Evolutionary conservation across 2,888 invertebrate genomes (phyloP), one percentile per base, ranked within the genome.

Genomic region (Elysia crispata): DNA sequence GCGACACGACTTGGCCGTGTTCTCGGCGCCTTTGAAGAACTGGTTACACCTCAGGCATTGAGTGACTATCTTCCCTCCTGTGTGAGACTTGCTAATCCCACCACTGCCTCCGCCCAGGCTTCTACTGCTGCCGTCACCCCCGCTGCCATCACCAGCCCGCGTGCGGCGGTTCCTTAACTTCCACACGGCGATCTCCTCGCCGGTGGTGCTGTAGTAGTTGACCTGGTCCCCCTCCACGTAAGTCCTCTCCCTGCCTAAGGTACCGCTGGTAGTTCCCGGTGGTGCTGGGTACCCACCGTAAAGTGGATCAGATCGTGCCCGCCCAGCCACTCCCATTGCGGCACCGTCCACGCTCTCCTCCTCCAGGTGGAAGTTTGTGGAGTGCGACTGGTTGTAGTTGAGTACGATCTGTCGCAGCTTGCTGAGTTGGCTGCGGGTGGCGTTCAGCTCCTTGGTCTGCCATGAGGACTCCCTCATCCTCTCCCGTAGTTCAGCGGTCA

Each of bases 21-120:
- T 89, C 75, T 89, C 89, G 6, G 81, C 77, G 0, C 84, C 85
- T 60, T 86, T 86, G 78, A 88, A 89, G 69, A 89, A 81, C 73
- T 84, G 83, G 73, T 89, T 87, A 77, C 89, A 89, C 23, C 89
- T 77, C 28, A 89, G 77, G 80, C 89, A 89, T 77, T 89, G 86
- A n/a, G 86, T 85, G 5, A 89, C 86, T 1, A 30, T 31, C 25
- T 25, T 33, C 50, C 79, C 69, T 30, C 60, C 60, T 28, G 67
- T 69, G 20, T 83, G 20, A 15, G 8, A 5, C 41, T 41, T 41
- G n/a, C 41, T n/a, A 1, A 30, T 70, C 31, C 69, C 33, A 6
- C 60, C 60, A 6, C 60, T 23, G 1, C 66, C 49, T 0, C 76
- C 49, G 3, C 76, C 67, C 1, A 30, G 33, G 30, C 28, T 28